Evolutionary conservation across 2,888 invertebrate species (phyloP).

Genomic region (Glyphotaelius pellucidus): DNA sequence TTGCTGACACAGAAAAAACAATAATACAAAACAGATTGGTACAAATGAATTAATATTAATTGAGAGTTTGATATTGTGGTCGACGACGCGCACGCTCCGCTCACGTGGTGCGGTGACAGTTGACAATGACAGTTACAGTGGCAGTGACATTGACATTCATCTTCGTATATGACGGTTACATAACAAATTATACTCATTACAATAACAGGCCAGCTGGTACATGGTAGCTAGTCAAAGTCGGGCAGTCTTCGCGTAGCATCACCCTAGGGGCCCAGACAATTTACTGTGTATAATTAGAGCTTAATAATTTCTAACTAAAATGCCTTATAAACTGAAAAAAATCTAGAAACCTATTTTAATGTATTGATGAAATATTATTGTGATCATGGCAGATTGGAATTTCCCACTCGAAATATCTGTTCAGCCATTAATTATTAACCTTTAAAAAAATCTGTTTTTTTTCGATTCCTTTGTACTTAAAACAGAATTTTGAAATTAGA

Average conservation of each 20-base stretch:
- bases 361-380: background rate
- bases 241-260: background rate
- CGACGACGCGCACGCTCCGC: background rate
- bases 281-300: background rate
- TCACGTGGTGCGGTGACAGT: background rate
- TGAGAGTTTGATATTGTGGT: background rate
- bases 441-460: no score
- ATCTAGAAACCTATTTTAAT: background rate
- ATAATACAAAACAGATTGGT: background rate
- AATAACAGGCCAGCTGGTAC: background rate
- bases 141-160: background rate
- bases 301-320: background rate
- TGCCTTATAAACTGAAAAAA: background rate
- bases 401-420: background rate
- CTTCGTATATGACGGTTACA: background rate
- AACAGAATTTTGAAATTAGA: no score
- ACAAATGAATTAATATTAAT: background rate
- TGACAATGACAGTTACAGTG: background rate
- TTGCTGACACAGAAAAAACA: background rate
- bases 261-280: background rate
- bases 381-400: background rate
- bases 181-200: background rate
- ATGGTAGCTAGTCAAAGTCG: background rate
- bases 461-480: no score
- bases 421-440: no score